A percentile compares a stretch with the other conserved stretches of the same genome.
Conservation (phyloP, 2,888 invertebrate species). For the Micoletzkya japonica region DNA sequence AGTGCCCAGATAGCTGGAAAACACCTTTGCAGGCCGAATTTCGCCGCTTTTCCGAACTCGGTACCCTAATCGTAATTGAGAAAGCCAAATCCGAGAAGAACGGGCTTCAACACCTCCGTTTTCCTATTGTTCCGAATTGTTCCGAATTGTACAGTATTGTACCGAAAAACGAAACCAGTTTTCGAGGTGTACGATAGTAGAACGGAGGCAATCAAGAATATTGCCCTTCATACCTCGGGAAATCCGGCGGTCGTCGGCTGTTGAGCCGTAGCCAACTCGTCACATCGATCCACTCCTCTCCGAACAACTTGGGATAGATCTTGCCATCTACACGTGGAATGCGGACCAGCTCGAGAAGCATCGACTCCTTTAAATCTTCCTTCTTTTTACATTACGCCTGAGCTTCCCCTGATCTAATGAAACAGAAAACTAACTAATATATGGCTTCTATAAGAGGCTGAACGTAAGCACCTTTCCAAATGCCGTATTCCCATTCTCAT, state of each 20-base stretch:
- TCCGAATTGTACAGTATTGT: too few relatives aligned
- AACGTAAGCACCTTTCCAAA: conserved; percentile 20
- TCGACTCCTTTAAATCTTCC: conserved; percentile 11
- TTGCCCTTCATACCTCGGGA: conserved; percentile 28
- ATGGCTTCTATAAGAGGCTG: not conserved
- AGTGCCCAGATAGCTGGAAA: too few relatives aligned
- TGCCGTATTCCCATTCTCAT: not conserved
- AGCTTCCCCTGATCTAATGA: too few relatives aligned
- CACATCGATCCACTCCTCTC: conserved; percentile 40
- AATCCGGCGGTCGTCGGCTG: conserved; percentile 29
- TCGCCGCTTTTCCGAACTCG: too few relatives aligned
- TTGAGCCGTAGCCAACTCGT: conserved; percentile 35
- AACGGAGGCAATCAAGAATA: not conserved
- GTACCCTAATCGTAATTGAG: too few relatives aligned
- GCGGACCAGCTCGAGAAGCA: conserved; percentile 22
- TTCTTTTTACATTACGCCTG: not conserved
- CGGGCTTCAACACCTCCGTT: too few relatives aligned
- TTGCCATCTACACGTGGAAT: conserved; percentile 43
- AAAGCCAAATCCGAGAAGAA: too few relatives aligned
- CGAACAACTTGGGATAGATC: conserved; percentile 43
- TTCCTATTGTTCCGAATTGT: too few relatives aligned
- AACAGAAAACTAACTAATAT: too few relatives aligned
- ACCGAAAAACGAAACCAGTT: too few relatives aligned
- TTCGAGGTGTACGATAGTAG: too few relatives aligned
- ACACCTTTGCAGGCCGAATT: too few relatives aligned